Percentiles rank a stretch among this genome's conserved stretches.
Evolutionary conservation across 2,113 vertebrate species (phyloP).

Genomic region (Seriola dumerili): DNA sequence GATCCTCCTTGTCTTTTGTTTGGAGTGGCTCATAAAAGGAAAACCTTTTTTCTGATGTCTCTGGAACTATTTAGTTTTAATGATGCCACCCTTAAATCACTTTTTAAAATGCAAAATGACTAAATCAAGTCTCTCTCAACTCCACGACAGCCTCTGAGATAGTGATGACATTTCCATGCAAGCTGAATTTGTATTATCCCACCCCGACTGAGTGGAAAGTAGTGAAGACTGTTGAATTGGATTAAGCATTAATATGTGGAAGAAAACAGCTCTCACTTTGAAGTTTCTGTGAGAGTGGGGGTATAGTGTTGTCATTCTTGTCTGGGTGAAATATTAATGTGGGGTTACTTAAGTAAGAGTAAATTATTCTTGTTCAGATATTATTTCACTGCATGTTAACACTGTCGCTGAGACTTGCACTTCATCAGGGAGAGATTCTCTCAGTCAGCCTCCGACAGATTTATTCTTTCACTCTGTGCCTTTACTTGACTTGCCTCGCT

Average conservation of each 20-base stretch:
- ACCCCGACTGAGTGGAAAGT: not conserved
- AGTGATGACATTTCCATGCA: slow-evolving; percentile 45
- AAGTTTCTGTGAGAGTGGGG: slow-evolving; percentile 1
- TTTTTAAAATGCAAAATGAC: slow-evolving; percentile 36
- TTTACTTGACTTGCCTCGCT: not conserved
- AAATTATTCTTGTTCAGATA: slow-evolving; percentile 21
- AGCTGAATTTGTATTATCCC: slow-evolving; percentile 13
- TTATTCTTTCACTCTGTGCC: not conserved
- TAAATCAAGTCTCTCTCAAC: slow-evolving; percentile 24
- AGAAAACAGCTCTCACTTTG: slow-evolving; percentile 8
- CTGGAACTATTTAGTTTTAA: slow-evolving; percentile 44
- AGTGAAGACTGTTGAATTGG: slow-evolving; percentile 1
- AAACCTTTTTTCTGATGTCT: slow-evolving; percentile 11
- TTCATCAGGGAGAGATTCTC: not conserved
- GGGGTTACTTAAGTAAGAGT: slow-evolving; percentile 6
- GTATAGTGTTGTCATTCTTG: not conserved
- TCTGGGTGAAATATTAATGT: slow-evolving; percentile 7
- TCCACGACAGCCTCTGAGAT: slow-evolving; percentile 24
- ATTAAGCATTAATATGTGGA: slow-evolving; percentile 21
- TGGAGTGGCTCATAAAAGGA: slow-evolving; percentile 27
- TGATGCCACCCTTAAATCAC: slow-evolving; percentile 47
- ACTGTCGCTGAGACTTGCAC: not conserved
- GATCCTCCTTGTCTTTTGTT: slow-evolving; percentile 39
- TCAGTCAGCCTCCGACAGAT: not conserved
- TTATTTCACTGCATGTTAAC: slow-evolving; percentile 2